Percentiles rank a stretch among this genome's conserved stretches.
Evolutionary conservation across 2,888 invertebrate species (phyloP).

Genomic region (Timema podura): DNA sequence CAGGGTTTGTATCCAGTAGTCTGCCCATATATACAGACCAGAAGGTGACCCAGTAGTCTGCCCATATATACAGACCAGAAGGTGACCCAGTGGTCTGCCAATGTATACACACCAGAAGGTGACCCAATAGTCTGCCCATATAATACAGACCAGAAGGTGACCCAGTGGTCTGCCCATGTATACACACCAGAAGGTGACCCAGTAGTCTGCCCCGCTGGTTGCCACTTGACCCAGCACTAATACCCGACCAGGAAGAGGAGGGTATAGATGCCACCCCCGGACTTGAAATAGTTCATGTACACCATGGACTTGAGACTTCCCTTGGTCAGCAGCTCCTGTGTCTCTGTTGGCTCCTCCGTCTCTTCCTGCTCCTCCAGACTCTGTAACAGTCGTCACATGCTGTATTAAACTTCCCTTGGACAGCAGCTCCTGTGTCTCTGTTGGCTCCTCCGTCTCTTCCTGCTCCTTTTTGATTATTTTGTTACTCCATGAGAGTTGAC

Average conservation of each 20-base stretch:
- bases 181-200: constrained; percentile 70
- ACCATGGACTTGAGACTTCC: constrained; percentile 24
- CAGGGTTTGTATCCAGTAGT: constrained; percentile 58
- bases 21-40: constrained; percentile 69
- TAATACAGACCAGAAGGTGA: constrained; percentile 66
- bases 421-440: too few species aligned
- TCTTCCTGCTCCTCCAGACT: too few species aligned
- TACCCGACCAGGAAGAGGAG: background rate
- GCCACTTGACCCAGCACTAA: constrained; percentile 17
- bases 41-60: constrained; percentile 70
- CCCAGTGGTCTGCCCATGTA: constrained; percentile 61
- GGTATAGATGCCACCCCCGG: constrained; percentile 1
- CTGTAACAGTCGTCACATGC: too few species aligned
- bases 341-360: too few species aligned
- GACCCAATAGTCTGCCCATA: constrained; percentile 74
- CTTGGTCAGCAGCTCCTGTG: too few species aligned
- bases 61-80: constrained; percentile 56
- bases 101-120: constrained; percentile 61
- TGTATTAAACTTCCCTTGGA: too few species aligned
- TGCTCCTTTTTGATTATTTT: too few species aligned
- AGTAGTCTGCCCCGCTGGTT: constrained; percentile 71
- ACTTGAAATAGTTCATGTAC: constrained; percentile 15
- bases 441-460: too few species aligned
- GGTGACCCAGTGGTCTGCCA: constrained; percentile 68
- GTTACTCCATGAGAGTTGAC: too few species aligned